Base-by-base conservation (phyloP, 2,797 vertebrate genomes). In the Spinus pinus region DNA sequence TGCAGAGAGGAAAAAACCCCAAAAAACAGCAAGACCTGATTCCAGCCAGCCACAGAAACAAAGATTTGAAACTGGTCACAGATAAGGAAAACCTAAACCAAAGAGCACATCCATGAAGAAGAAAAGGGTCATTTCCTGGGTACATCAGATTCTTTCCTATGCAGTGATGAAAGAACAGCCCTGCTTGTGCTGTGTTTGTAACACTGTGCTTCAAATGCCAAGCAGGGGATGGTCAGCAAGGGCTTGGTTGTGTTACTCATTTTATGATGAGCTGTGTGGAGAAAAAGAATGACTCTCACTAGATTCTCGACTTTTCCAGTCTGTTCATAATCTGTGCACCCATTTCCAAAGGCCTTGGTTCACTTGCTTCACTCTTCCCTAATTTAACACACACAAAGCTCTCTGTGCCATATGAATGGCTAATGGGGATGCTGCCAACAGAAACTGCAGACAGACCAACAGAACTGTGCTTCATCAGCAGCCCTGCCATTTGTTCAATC, bases 401-500 rank as follows among this genome's bases (percentile, higher is more conserved):
- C 80, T 72, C 84, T 74, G 50, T 17, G 30, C 21, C 42, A 10
- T 10, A 35, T 47, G 81, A 71, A 94, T 35, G 35, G 91, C n/a
- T 83, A 53, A 89, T 17, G 31, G 60, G 65, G 81, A 71, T 16
- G 22, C 6, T 61, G 56, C 7, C 62, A 82, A 64, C 25, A 97
- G 54, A 90, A 96, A 73, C 88, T 33, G 44, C 30, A 66, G 75
- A 60, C 56, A 53, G 31, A 62, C 72, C 56, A 80, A 66, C 4
- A 8, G 49, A 33, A 61, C n/a, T 72, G 23, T 69, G 90, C 61
- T 93, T 67, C 75, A 64, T 94, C 95, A 95, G 62, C 92, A 94
- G 67, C 79, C 33, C 92, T 77, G 18, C 69, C 57, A 42, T 93
- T 96, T 88, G 54, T 77, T 94, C 90, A 94, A 56, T 75, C 75